These are phyloP conservation scores for Rosalia funebris DNA, from an alignment of 2,888 invertebrate species.

Conservation along the genomic window DNA sequence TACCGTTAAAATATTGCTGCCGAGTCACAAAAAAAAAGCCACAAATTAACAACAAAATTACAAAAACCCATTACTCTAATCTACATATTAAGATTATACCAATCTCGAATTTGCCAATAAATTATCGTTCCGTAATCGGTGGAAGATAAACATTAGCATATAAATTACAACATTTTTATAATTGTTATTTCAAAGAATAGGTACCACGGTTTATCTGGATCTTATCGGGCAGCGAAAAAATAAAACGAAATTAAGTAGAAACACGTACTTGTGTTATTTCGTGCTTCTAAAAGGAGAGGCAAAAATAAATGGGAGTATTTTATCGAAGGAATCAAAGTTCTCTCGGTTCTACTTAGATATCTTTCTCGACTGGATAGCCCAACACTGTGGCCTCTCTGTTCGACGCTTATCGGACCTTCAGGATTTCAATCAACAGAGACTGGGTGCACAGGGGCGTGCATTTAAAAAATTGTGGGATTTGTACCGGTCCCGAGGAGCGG, in stretches of 20 bases:
- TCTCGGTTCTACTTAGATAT: constrained; percentile 41
- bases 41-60: constrained; percentile 20
- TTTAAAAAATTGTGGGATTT: too few relatives aligned
- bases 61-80: constrained; percentile 34
- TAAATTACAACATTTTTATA: constrained; percentile 40
- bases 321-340: constrained; percentile 45
- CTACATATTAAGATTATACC: constrained; percentile 26
- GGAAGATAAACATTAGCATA: constrained; percentile 36
- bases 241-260: constrained; percentile 38
- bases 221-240: constrained; percentile 33
- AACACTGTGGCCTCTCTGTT: constrained; percentile 42
- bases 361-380: constrained; percentile 40
- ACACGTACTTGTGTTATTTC: constrained; percentile 40
- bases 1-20: neutral
- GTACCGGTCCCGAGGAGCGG: too few relatives aligned
- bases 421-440: constrained; percentile 41
- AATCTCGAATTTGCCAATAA: constrained; percentile 36
- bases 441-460: constrained; percentile 29
- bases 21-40: constrained; percentile 15
- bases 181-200: constrained; percentile 36
- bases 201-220: constrained; percentile 30
- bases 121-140: constrained; percentile 30
- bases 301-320: constrained; percentile 40
- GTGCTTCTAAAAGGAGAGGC: constrained; percentile 34
- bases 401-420: constrained; percentile 40